Evolutionary conservation across 2,797 vertebrate genomes (phyloP), one percentile per base, ranked within the genome.

Genomic region (Leuciscus waleckii): DNA sequence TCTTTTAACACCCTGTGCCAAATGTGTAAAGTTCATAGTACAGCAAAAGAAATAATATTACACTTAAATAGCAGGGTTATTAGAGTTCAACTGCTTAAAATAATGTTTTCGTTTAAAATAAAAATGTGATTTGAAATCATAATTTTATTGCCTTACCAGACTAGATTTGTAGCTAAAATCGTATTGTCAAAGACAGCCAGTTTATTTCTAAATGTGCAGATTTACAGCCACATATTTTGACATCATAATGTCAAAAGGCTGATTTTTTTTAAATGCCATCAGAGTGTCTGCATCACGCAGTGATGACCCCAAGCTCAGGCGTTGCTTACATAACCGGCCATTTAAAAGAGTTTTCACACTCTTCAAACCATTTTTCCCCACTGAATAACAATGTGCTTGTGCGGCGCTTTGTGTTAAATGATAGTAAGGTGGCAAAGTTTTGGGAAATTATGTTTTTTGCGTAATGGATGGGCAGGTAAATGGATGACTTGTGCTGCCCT

Each of bases 241-340:
- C 74, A 79, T 81, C 70, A 79, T 86, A 84, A 82, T 77, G 85
- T 82, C 58, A 61, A 73, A 82, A 26, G 58, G 49, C 49, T 2
- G 41, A 35, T 85, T 49, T 73, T 58, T 76, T 86, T 78, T 17
- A n/a, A 35, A 88, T 67, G 41, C 54, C 79, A 68, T 86, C n/a
- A 61, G 46, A 41, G 32, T 82, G 81, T 81, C 81, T 73, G 68
- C 41, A 74, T 82, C 81, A 69, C 26, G 54, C 46, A 79, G 83
- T n/a, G 37, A 70, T 16, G 79, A 88, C 86, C 83, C 54, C 14
- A 54, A 75, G 78, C 86, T 83, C 35, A 9, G 82, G 85, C 39
- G 17, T 77, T 63, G 70, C 79, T 90, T 90, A 84, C 87, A 91
- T 90, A 89, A 91, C 84, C 61, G 43, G 41, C 90, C 89, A 89